A percentile compares a stretch with the other conserved stretches of the same genome.
These are phyloP conservation scores for Leptopterna dolabrata DNA, from an alignment of 2,888 invertebrate species.

Conservation along the genomic window DNA sequence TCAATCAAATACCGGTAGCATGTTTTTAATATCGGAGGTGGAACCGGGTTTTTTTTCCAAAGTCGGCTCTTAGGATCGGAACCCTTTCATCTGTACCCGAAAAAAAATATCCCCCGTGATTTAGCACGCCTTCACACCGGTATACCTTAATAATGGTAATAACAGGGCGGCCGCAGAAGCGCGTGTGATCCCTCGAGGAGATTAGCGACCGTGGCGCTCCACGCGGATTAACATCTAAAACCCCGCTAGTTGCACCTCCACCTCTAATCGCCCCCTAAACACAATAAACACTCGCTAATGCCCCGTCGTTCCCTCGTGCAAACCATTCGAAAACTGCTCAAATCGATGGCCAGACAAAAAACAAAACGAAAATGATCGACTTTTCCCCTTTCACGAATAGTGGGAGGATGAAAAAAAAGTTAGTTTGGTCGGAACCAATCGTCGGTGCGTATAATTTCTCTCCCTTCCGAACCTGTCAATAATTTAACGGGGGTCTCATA, in stretches of 20 bases:
- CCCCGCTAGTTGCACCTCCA: slow-evolving; percentile 28
- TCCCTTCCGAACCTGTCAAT: slow-evolving; percentile 15
- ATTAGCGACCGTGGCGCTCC: slow-evolving; percentile 51
- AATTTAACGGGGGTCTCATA: slow-evolving; percentile 30
- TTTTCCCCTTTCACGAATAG: not conserved
- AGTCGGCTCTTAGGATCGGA: not conserved
- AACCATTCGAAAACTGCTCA: not conserved
- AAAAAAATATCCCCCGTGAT: slow-evolving; percentile 19
- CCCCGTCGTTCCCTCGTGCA: slow-evolving; percentile 7
- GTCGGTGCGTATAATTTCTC: not conserved
- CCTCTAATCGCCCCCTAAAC: slow-evolving; percentile 32
- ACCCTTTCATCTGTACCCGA: slow-evolving; percentile 9
- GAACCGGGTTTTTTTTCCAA: not conserved
- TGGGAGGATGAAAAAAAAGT: not conserved
- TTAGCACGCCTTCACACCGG: slow-evolving; percentile 23
- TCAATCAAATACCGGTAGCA: slow-evolving; percentile 38
- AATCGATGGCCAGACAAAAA: not conserved
- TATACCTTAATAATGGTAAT: slow-evolving; percentile 44
- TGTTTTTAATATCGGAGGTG: slow-evolving; percentile 13
- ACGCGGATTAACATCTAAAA: slow-evolving; percentile 43
- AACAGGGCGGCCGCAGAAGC: slow-evolving; percentile 44
- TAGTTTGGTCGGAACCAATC: not conserved
- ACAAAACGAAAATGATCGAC: not conserved
- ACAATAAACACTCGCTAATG: slow-evolving; percentile 46
- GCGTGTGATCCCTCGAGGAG: slow-evolving; percentile 34